Evolutionary conservation across 2,888 invertebrate species (phyloP).

Genomic region (Chloromyia formosa): DNA sequence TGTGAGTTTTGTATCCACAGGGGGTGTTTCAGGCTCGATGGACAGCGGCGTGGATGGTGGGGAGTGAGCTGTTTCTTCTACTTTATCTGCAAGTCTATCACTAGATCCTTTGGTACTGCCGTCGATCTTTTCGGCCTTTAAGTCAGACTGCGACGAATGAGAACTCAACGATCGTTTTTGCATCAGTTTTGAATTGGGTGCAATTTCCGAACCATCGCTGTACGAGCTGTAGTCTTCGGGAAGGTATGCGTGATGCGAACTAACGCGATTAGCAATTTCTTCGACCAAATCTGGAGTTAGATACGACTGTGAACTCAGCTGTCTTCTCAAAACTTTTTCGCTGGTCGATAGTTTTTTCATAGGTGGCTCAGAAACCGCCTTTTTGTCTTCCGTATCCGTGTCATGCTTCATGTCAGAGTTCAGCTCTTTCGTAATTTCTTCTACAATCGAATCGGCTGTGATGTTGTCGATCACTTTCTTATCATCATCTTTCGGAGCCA

Average conservation of each 20-base stretch:
- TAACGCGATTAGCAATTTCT: conserved; percentile 49
- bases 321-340: conserved; percentile 46
- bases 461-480: neutral
- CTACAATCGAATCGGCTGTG: neutral
- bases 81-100: neutral
- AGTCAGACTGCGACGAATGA: conserved; percentile 30
- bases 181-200: conserved; percentile 50
- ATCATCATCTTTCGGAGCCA: neutral
- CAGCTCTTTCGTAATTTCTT: neutral
- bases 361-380: neutral
- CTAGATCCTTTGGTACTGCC: neutral
- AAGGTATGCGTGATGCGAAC: conserved; percentile 40
- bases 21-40: neutral
- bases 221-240: conserved; percentile 42
- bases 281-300: conserved; percentile 49
- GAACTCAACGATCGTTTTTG: conserved; percentile 40
- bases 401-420: neutral
- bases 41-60: neutral
- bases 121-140: neutral
- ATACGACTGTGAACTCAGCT: conserved; percentile 50
- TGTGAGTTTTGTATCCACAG: conserved; percentile 18
- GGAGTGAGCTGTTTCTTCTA: neutral
- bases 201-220: conserved; percentile 50
- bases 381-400: neutral
- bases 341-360: conserved; percentile 38